A percentile compares a stretch with the other conserved stretches of the same genome.
phyloP scores from a whole-genome alignment of 2,113 vertebrate species.

The Pimephales promelas region DNA sequence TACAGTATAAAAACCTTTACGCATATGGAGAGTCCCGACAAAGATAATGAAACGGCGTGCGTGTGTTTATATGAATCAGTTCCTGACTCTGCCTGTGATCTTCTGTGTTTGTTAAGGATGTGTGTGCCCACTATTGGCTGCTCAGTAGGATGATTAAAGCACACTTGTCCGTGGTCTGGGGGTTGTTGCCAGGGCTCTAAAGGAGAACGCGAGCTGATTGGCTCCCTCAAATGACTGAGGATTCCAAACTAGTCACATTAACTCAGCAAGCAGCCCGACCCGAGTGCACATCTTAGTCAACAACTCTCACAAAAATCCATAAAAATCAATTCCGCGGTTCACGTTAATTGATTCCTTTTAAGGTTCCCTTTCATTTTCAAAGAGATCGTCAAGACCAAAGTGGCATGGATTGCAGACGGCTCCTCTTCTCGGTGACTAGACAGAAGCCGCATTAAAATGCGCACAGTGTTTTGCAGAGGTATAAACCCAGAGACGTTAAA shows the following conservation, averaged over 20 bases:
- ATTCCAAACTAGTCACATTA: slow-evolving; percentile 68
- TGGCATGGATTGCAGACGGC: slow-evolving; percentile 5
- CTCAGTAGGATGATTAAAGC: slow-evolving; percentile 52
- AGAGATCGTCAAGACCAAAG: slow-evolving; percentile 8
- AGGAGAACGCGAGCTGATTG: slow-evolving; percentile 71
- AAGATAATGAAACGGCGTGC: neutral
- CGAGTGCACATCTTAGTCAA: slow-evolving; percentile 31
- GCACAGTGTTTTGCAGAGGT: neutral
- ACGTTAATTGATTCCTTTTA: slow-evolving; percentile 30
- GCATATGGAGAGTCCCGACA: too few species aligned
- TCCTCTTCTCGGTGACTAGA: neutral
- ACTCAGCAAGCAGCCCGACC: slow-evolving; percentile 47
- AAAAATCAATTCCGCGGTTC: slow-evolving; percentile 17
- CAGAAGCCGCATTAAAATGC: slow-evolving; percentile 21
- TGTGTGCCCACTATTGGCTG: slow-evolving; percentile 40
- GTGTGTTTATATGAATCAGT: neutral
- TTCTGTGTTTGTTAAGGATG: slow-evolving; percentile 12
- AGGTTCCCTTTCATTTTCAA: slow-evolving; percentile 31
- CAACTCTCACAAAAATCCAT: slow-evolving; percentile 20
- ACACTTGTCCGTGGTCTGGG: slow-evolving; percentile 62
- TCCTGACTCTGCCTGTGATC: slow-evolving; percentile 11
- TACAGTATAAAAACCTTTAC: too few species aligned
- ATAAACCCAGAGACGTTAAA: neutral
- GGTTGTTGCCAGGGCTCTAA: slow-evolving; percentile 80
- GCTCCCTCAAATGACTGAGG: slow-evolving; percentile 67